These are phyloP conservation scores for Drosophila elegans DNA, from an alignment of 1,140 invertebrate genomes.

Conservation along the genomic window DNA sequence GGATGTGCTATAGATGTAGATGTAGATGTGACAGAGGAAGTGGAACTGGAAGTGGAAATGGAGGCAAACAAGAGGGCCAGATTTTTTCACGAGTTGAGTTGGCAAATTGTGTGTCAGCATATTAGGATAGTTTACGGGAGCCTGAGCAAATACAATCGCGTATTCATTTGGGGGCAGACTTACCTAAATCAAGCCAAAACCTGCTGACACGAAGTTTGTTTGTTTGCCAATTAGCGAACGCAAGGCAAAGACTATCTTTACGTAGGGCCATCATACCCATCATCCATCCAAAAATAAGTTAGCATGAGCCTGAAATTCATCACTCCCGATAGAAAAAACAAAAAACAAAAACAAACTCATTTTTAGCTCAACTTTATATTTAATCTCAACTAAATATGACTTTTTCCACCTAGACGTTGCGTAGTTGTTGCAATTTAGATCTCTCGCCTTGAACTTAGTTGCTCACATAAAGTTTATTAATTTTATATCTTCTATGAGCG, in stretches of 20 bases:
- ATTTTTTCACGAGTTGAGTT: constrained; percentile 67
- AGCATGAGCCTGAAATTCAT: constrained; percentile 64
- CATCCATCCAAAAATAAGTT: constrained; percentile 49
- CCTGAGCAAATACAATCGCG: constrained; percentile 35
- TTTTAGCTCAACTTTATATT: constrained; percentile 31
- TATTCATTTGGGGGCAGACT: constrained; percentile 21
- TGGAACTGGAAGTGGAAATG: constrained; percentile 27
- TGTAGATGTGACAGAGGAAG: constrained; percentile 9
- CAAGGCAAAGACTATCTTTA: neutral
- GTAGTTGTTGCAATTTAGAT: constrained; percentile 74
- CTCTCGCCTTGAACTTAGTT: constrained; percentile 69
- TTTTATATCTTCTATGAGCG: constrained; percentile 80
- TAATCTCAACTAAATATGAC: constrained; percentile 24
- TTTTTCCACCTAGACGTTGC: constrained; percentile 59
- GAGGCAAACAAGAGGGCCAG: constrained; percentile 58
- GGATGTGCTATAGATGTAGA: constrained; percentile 10
- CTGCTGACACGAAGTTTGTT: constrained; percentile 29
- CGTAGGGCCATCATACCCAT: constrained; percentile 31
- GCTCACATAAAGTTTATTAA: constrained; percentile 79
- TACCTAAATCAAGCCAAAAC: constrained; percentile 23
- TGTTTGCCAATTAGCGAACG: constrained; percentile 28
- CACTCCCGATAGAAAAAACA: constrained; percentile 15
- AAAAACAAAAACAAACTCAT: constrained; percentile 7
- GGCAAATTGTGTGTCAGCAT: constrained; percentile 74
- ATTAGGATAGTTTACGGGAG: constrained; percentile 58